Evolutionary conservation across 2,113 vertebrate genomes (phyloP).

Genomic region (Sminthopsis crassicaudata): DNA sequence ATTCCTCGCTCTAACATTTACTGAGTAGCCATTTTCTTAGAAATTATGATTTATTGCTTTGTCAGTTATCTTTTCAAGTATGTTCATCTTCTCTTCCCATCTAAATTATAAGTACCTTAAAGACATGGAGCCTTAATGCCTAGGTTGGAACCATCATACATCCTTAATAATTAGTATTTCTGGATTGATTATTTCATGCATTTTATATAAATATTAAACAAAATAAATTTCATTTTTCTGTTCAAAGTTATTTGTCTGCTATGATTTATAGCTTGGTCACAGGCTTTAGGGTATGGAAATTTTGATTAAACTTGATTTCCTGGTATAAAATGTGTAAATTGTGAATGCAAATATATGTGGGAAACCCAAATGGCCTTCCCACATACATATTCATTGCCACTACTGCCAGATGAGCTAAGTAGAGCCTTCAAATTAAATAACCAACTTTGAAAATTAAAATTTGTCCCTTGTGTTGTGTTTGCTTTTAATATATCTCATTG

Average conservation of each 20-base stretch:
- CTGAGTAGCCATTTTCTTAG: neutral
- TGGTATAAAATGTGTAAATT: neutral
- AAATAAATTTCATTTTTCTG: neutral
- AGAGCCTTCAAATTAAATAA: slow-evolving; percentile 38
- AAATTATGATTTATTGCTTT: neutral
- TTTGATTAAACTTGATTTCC: neutral
- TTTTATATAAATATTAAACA: neutral
- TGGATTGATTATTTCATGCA: neutral
- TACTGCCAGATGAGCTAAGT: neutral
- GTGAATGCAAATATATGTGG: neutral
- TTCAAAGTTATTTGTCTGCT: neutral
- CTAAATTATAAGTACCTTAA: neutral
- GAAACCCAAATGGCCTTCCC: neutral
- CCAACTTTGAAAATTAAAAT: neutral
- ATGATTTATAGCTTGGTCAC: neutral
- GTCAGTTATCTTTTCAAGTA: neutral
- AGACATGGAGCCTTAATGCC: neutral
- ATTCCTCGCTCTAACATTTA: neutral
- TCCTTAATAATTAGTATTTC: neutral
- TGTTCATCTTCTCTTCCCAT: neutral
- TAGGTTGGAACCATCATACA: neutral
- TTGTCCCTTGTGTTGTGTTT: neutral
- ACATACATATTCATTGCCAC: neutral
- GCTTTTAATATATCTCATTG: neutral
- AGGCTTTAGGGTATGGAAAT: neutral